phyloP scores from a whole-genome alignment of 2,797 vertebrate species.

The Orientallactaga sibirica region DNA sequence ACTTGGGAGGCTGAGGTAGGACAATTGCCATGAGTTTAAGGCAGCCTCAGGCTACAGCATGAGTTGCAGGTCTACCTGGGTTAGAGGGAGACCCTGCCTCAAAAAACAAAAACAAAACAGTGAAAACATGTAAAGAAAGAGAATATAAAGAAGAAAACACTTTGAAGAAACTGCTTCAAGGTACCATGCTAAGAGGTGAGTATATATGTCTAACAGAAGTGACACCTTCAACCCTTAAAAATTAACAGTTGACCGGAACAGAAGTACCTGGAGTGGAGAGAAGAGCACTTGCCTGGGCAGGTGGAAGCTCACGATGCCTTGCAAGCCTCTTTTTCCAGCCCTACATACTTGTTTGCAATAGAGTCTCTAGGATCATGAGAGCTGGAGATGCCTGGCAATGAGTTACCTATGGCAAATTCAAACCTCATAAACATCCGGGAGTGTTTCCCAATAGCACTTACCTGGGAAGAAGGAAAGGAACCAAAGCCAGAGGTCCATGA shows the following conservation, averaged over 20 bases:
- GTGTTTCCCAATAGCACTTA: conserved; percentile 56
- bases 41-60: too few species aligned
- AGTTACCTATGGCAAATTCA: neutral
- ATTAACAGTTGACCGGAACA: neutral
- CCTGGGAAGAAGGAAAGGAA: conserved; percentile 76
- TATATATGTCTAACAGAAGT: neutral
- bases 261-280: neutral
- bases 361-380: conserved; percentile 2
- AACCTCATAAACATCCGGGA: neutral
- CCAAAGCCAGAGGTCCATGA: conserved; percentile 76
- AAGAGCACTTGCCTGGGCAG: neutral
- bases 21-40: too few species aligned
- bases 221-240: neutral
- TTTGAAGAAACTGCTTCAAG: neutral
- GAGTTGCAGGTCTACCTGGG: too few species aligned
- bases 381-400: neutral
- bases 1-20: too few species aligned
- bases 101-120: too few species aligned
- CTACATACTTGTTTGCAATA: neutral
- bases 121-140: neutral
- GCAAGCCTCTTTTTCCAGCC: neutral
- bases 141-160: neutral
- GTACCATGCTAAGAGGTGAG: neutral
- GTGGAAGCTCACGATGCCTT: neutral
- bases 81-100: too few species aligned